A percentile compares a stretch with the other conserved stretches of the same genome.
Conservation (phyloP, 2,888 invertebrate genomes). For the Mayetiola destructor region DNA sequence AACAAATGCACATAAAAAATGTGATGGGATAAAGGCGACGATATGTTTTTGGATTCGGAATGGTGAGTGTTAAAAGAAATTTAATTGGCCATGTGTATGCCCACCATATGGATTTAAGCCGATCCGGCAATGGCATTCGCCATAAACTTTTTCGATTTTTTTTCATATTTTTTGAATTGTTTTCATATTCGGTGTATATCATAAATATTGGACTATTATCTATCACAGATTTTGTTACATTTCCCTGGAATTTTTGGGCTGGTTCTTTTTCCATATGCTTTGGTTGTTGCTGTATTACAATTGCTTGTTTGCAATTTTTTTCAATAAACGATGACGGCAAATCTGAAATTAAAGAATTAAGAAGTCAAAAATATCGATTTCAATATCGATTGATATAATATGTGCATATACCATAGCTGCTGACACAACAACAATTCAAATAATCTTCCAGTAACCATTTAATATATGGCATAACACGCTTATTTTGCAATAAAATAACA, state of each 20-base stretch:
- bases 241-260: not conserved
- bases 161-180: not conserved
- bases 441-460: conserved; percentile 32
- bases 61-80: conserved; percentile 45
- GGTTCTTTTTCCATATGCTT: not conserved
- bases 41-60: conserved; percentile 53
- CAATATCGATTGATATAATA: too few species aligned
- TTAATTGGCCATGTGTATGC: conserved; percentile 57
- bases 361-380: not conserved
- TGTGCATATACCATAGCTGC: conserved; percentile 29
- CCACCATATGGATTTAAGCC: conserved; percentile 41
- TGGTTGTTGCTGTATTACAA: not conserved
- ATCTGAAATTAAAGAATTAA: not conserved
- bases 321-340: conserved; percentile 1
- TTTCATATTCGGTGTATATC: not conserved
- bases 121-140: conserved; percentile 32
- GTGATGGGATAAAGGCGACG: conserved; percentile 55
- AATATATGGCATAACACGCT: conserved; percentile 36
- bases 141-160: conserved; percentile 32
- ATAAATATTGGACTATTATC: conserved; percentile 5
- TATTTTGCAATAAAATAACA: conserved; percentile 54
- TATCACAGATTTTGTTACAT: conserved; percentile 1
- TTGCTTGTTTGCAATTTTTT: not conserved
- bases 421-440: conserved; percentile 33
- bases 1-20: conserved; percentile 73